Base-by-base conservation (phyloP, 2,888 invertebrate species). In the Autographa gamma region DNA sequence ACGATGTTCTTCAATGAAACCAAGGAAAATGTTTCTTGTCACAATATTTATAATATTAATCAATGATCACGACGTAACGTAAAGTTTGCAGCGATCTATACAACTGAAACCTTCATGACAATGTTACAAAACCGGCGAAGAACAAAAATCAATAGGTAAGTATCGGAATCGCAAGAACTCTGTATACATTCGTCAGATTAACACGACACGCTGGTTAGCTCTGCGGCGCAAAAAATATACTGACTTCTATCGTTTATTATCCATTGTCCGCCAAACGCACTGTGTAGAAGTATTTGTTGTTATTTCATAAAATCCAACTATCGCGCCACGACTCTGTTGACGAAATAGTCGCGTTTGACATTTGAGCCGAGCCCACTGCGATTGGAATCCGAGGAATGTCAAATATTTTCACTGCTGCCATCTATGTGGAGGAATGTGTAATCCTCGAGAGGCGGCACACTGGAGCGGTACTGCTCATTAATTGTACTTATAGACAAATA, bases 281-380 rank as follows among this genome's bases (percentile, higher is more conserved):
- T 89, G 86, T 90, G 86, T 89, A 87, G 82, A 81, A 85, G 75
- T 93, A 93, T 94, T 95, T 94, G 92, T 95, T 95, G 89, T 93
- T 94, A 94, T 92, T 95, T 94, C 88, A 93, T 92, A 92, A 94
- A 94, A 94, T 91, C 92, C 95, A 95, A 93, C 95, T 95, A 93
- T 90, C 95, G 93, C 95, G 94, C 94, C 93, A 93, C 94, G 93
- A 91, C 91, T 93, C 95, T 95, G 95, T 96, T 96, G 96, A 96
- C 94, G 96, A 96, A 96, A 96, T 96, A 96, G 94, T 95, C 92
- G 93, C 96, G 96, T 97, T 97, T 97, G 96, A 97, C 97, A 97
- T 97, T 97, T 97, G 96, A 96, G 96, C 96, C 96, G 96, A 96
- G 96, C 96, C 96, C 96, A 96, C 96, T 94, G 96, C 96, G 93